phyloP scores from a whole-genome alignment of 1,140 invertebrate species.

The Hydropsyche tenuis region DNA sequence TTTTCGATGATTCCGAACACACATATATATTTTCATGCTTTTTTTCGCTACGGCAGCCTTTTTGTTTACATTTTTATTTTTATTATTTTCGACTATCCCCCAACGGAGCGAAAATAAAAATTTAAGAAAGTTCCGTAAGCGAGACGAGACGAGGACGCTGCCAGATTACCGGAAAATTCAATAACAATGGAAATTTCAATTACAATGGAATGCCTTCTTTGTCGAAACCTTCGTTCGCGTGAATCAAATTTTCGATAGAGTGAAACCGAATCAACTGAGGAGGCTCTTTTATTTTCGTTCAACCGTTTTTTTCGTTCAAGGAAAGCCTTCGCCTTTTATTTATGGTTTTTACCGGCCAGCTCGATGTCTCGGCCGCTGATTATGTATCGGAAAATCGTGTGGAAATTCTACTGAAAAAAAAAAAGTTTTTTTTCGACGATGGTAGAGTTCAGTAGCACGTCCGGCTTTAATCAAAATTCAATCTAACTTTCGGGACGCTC shows the following conservation, averaged over 20 bases:
- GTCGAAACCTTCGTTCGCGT: constrained; percentile 13
- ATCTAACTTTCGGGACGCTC: constrained; percentile 26
- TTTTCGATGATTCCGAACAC: constrained; percentile 2
- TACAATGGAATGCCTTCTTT: constrained; percentile 20
- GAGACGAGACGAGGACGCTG: neutral
- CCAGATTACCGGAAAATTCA: constrained; percentile 32
- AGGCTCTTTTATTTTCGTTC: no score
- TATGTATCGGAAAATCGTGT: constrained; percentile 21
- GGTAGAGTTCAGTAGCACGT: neutral
- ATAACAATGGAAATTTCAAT: constrained; percentile 42
- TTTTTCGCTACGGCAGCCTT: no score
- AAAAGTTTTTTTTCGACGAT: neutral
- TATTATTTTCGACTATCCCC: neutral
- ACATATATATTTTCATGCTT: no score
- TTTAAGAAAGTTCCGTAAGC: neutral
- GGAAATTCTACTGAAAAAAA: constrained; percentile 24
- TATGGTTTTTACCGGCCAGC: no score
- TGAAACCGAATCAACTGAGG: no score
- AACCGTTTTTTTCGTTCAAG: neutral
- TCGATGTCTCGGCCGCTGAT: no score
- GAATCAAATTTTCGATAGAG: constrained; percentile 30
- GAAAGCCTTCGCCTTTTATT: no score
- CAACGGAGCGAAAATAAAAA: neutral
- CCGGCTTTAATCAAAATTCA: constrained; percentile 35
- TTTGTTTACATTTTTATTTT: no score